Evolutionary conservation across 2,888 invertebrate species (phyloP), one percentile per base, ranked within the genome.

Genomic region (Bugulina stolonifera): DNA sequence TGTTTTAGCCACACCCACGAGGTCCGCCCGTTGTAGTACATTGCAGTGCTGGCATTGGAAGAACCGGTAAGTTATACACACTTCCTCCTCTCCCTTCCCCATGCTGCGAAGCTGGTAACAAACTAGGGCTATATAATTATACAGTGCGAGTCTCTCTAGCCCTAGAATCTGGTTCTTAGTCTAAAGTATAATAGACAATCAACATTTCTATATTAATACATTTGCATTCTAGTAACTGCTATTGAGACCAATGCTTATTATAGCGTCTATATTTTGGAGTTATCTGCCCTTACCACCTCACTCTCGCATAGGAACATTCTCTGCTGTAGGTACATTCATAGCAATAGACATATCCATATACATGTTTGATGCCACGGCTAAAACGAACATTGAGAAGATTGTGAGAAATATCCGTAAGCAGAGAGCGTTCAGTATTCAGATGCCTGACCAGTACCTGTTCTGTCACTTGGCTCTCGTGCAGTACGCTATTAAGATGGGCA

Each of bases 371-470:
- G 83, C 83, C 73, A 80, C 80, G 10, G 81, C 82, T 35, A 80
- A 79, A 10, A 82, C 86, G 10, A 83, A 86, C 75, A 78, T 87
- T 23, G 77, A 80, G 43, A 79, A 81, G 75, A 85, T 85, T 5
- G 86, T 86, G 70, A 93, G 94, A 85, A 90, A 91, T 83, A 93
- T 98, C 81, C 90, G 97, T 72, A 89, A 91, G 73, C 97, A 98
- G 87, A 89, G 97, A 78, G 96, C 97, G 75, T 93, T 93, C 88
- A 94, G 94, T 86, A 96, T 97, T 86, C 97, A 97, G 89, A 96
- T 96, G 93, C 95, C 95, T 73, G 96, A 97, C 86, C 97, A 97
- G 88, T 97, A 96, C 87, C 92, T 96, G 71, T 97, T 97, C 88
- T 96, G 95, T 85, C 94, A 96, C 85, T 89, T 93, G 80, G 96